These are phyloP conservation scores for Boulengeromyrus knoepffleri DNA, from an alignment of 2,113 vertebrate genomes.

Conservation along the genomic window DNA sequence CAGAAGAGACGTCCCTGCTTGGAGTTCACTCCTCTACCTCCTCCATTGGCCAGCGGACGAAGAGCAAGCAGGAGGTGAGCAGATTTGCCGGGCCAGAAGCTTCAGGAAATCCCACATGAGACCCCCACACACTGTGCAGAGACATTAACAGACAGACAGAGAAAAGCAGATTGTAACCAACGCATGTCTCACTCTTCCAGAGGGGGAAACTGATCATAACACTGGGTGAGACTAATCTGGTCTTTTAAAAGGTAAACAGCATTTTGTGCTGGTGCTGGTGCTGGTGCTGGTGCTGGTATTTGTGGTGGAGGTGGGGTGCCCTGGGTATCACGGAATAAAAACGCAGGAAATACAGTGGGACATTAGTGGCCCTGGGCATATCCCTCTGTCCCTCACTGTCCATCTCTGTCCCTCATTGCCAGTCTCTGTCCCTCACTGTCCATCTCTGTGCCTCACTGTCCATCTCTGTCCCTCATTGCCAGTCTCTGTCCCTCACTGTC, in stretches of 20 bases:
- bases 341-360: background rate
- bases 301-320: background rate
- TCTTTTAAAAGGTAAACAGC: constrained; percentile 45
- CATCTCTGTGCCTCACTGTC: background rate
- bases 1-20: constrained; percentile 58
- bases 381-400: background rate
- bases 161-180: background rate
- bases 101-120: background rate
- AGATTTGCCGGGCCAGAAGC: background rate
- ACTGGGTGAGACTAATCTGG: constrained; percentile 52
- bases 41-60: constrained; percentile 33
- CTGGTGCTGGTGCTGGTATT: too few relatives aligned
- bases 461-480: background rate
- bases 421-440: background rate
- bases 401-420: background rate
- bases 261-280: background rate
- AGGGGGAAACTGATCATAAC: constrained; percentile 46
- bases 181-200: constrained; percentile 28
- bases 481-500: background rate
- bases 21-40: constrained; percentile 42
- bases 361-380: background rate
- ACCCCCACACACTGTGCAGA: background rate
- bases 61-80: constrained; percentile 58
- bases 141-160: background rate
- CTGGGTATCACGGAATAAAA: background rate